Percentiles rank a stretch among this genome's conserved stretches.
These are phyloP conservation scores for Lampris incognitus DNA, from an alignment of 2,113 vertebrate genomes.

Conservation along the genomic window DNA sequence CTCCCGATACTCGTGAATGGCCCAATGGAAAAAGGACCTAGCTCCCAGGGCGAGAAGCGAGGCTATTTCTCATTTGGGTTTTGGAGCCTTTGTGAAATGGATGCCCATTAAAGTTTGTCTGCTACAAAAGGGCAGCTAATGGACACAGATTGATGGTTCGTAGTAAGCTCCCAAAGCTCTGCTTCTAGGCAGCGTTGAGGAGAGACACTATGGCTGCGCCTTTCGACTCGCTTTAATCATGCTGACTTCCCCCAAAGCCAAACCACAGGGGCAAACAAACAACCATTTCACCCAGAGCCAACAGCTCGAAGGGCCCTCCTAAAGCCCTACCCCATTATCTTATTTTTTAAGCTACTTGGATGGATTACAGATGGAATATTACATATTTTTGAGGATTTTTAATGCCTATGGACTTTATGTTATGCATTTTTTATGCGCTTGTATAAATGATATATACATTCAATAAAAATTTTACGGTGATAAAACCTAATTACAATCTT, in stretches of 20 bases:
- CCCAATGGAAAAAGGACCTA: not conserved
- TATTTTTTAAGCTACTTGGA: conserved; percentile 2
- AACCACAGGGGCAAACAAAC: conserved; percentile 34
- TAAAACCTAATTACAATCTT: too few relatives aligned
- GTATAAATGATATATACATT: too few relatives aligned
- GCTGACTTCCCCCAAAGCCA: conserved; percentile 33
- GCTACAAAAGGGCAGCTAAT: conserved; percentile 29
- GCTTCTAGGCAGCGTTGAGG: conserved; percentile 23
- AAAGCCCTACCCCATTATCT: not conserved
- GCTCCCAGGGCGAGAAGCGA: not conserved
- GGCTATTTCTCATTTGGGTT: conserved; percentile 18
- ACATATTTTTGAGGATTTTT: too few relatives aligned
- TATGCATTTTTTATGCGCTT: too few relatives aligned
- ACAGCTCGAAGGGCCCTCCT: conserved; percentile 8
- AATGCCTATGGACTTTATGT: too few relatives aligned
- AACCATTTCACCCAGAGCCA: conserved; percentile 17
- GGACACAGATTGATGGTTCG: conserved; percentile 20
- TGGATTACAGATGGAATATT: not conserved
- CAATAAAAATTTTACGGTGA: too few relatives aligned
- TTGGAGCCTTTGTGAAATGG: conserved; percentile 5
- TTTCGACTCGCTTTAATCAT: conserved; percentile 43
- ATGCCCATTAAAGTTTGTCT: conserved; percentile 31
- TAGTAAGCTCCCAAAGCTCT: conserved; percentile 40
- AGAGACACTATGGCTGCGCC: conserved; percentile 13
- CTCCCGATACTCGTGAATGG: conserved; percentile 10